Evolutionary conservation across 2,888 invertebrate species (phyloP).

Genomic region (Drosophila rellima): DNA sequence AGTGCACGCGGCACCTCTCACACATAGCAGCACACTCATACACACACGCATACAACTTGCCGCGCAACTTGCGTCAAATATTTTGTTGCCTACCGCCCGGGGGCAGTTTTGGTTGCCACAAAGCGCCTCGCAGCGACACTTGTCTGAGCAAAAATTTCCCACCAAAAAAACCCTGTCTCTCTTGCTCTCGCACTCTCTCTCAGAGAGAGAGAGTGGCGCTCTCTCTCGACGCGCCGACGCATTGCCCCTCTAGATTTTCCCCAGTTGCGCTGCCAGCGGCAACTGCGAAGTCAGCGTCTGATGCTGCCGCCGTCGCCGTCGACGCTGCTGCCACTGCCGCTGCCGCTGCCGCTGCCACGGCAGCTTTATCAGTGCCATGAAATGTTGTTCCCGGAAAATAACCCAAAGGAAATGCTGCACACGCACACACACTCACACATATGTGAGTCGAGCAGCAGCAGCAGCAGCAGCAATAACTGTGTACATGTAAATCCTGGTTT

Average conservation of each 20-base stretch:
- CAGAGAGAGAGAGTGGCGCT: constrained; percentile 13
- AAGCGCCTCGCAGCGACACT: constrained; percentile 72
- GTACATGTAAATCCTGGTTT: constrained; percentile 82
- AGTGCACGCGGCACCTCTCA: constrained; percentile 80
- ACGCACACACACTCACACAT: constrained; percentile 38
- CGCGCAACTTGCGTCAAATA: constrained; percentile 75
- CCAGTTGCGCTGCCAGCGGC: constrained; percentile 47
- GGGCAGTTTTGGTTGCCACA: constrained; percentile 58
- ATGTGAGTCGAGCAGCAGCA: constrained; percentile 46
- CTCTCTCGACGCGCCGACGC: constrained; percentile 36
- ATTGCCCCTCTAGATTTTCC: constrained; percentile 25
- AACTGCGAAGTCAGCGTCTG: constrained; percentile 26
- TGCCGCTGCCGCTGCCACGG: constrained; percentile 73
- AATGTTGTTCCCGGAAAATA: constrained; percentile 82
- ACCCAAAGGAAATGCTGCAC: constrained; percentile 79
- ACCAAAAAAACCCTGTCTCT: constrained; percentile 7
- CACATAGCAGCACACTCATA: constrained; percentile 50
- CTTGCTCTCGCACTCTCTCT: constrained; percentile 24
- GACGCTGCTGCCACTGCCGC: constrained; percentile 76
- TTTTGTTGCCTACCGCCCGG: constrained; percentile 72
- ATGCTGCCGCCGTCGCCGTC: constrained; percentile 26
- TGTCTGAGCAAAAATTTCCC: constrained; percentile 65
- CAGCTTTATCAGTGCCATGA: constrained; percentile 82
- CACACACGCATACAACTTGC: constrained; percentile 16
- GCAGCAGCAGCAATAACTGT: constrained; percentile 76